Evolutionary conservation across 1,140 invertebrate species (phyloP), one percentile per base, ranked within the genome.

Genomic region (Brachionus koreanus): DNA sequence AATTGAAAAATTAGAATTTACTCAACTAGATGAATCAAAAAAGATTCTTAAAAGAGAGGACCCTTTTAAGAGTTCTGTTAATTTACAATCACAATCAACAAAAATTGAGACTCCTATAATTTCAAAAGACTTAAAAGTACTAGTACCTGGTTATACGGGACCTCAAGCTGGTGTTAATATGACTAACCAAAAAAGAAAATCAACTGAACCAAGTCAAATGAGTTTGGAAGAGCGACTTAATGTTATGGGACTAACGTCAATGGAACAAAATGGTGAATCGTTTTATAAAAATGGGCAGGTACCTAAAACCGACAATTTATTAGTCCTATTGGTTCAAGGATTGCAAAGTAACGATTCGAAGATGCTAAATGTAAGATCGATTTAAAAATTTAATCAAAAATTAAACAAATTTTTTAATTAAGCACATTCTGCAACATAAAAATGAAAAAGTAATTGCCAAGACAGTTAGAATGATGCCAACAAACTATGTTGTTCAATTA

Each of bases 1-100:
- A 16, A 87, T 88, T 83, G 87, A 88, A 83, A 86, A 85, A 84
- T 65, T 87, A 83, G 87, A 87, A 83, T 84, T 79, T 10, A 72
- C 35, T 13, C 57, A 63, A 16, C 83, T 84, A 35, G 39, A 72
- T 25, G 82, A 86, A 33, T 69, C 83, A 33, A 83, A 85, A 37
- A 76, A 85, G 9, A 84, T 84, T 63, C 83, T 86, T 19, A 81
- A 85, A 67, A 72, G 86, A 83, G 84, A 85, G 49, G 85, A 85
- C 72, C 83, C 85, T 7, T 65, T 69, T n/a, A 69, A 79, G 29
- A n/a, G 83, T 9, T 33, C 37, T 33, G 65, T 84, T 42, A 79
- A 57, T 46, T 83, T 75, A 49, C 83, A 85, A 10, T 82, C 42
- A 5, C 74, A 76, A 35, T 35, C 83, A 3, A 77, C 81, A 9